Evolutionary conservation across 1,140 invertebrate genomes (phyloP), one percentile per base, ranked within the genome.

Genomic region (Lucilia sericata): DNA sequence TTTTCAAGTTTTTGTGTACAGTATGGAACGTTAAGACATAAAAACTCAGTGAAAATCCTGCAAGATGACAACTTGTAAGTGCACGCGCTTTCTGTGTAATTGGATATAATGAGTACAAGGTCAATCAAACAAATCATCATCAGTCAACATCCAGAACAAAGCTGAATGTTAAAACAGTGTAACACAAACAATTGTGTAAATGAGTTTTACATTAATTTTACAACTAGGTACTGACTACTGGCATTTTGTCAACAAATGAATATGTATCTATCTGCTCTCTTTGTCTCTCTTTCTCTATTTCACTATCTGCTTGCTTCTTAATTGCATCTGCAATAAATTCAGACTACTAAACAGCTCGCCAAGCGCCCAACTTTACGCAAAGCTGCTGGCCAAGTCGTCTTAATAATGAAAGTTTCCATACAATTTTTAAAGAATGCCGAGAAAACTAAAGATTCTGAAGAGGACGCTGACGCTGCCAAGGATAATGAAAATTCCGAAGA

Each of bases 401-500:
- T 80, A 80, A 49, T 80, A 80, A 80, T 80, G 76, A 80, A 80
- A 80, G 76, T 80, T 80, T 80, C 76, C n/a, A 49, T 80, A 19
- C 9, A 80, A 80, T 80, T 82, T 70, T 70, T 65, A 82, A 60
- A 82, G 81, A 70, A 70, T 65, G 51, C 51, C 55, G 81, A 82
- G 2, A 82, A 82, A 70, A 17, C 81, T n/a, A 49, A 78, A 42
- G 75, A 78, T 55, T 55, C 51, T 12, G 42, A 36, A 4, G 34
- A 36, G n/a, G 34, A 34, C 3, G 25, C 49, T 36, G 81, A 49
- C 12, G 49, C 25, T n/a, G 49, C 25, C 42, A 82, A 36, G 13
- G 81, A 82, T 55, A 70, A 70, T 14, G 81, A 70, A 9, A 70
- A 82, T 0, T 17, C 81, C 2, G 76, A 80, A 2, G 47, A 3